Evolutionary conservation across 2,113 vertebrate genomes (phyloP), one percentile per base, ranked within the genome.

Genomic region (Canis aureus): DNA sequence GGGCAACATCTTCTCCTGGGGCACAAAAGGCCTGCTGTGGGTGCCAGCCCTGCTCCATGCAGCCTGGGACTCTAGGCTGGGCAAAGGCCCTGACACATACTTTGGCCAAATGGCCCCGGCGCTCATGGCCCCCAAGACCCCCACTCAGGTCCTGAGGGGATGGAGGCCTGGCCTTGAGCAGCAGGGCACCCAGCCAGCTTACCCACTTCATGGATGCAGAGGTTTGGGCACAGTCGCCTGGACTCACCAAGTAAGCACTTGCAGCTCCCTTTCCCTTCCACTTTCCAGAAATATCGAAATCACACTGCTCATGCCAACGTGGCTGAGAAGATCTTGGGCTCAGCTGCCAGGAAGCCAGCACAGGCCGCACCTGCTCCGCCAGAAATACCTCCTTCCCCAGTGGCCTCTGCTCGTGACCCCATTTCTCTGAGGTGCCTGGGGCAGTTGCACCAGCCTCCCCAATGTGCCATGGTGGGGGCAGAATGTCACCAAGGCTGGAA

Each of bases 251-350:
- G 80, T 93, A 86, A 32, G 64, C 32, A 6, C n/a, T 32, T 69
- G 27, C 49, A 1, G 87, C 57, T 67, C 38, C 23, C 13, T 69
- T 59, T 67, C 94, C 82, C 79, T 96, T 71, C 89, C 92, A 94
- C 90, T 90, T 74, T 97, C 97, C 97, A 97, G 97, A 98, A 98
- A 84, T 92, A 84, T 27, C 66, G 0, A 74, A 80, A 87, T 97
- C 91, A 89, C 87, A 53, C 74, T 51, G 35, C 51, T 53, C 66
- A 19, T 57, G 87, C 93, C 90, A 83, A 60, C 43, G 43, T n/a
- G 32, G 80, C 91, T 83, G 29, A 90, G 23, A 90, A 89, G 60
- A 49, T 60, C 82, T 49, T 25, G 25, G 59, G 76, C 49, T 74
- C 11, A 22, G 97, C 74, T 84, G 93, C 95, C 93, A 94, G 66